A percentile compares a stretch with the other conserved stretches of the same genome.
phyloP scores from a whole-genome alignment of 2,113 vertebrate genomes.

The Rhabdornis inornatus region DNA sequence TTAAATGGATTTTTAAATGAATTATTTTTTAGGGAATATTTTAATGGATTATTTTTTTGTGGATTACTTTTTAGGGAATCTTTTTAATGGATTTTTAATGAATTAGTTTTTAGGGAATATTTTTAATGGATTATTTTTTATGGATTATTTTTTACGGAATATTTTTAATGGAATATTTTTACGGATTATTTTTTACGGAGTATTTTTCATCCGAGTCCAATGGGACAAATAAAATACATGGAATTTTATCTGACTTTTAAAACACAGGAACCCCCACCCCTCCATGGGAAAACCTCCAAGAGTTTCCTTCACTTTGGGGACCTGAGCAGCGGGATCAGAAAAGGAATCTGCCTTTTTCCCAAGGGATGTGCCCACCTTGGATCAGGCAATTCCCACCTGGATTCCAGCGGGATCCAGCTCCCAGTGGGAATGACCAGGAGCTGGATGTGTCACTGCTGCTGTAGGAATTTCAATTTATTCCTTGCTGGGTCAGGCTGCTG shows the following conservation, averaged over 20 bases:
- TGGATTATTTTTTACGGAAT: neutral
- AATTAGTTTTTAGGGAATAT: too few species aligned
- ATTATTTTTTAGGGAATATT: neutral
- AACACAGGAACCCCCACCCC: rapidly evolving
- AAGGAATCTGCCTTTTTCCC: neutral
- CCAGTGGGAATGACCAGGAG: neutral
- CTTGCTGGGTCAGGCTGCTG: neutral
- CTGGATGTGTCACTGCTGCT: neutral
- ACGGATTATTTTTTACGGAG: neutral
- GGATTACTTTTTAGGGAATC: too few species aligned
- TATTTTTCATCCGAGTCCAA: neutral
- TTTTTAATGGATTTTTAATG: too few species aligned
- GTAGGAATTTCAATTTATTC: neutral
- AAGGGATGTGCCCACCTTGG: neutral
- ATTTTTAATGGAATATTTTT: neutral
- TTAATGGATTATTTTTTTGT: neutral
- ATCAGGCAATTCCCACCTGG: neutral
- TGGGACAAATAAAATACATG: rapidly evolving
- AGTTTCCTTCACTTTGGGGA: neutral
- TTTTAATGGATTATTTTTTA: too few species aligned
- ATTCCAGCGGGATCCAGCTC: neutral
- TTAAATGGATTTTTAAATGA: too few species aligned
- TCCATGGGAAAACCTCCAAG: neutral
- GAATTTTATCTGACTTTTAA: neutral
- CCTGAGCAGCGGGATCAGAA: neutral